Conservation (phyloP, 2,113 vertebrate species). For the Myiozetetes cayanensis region DNA sequence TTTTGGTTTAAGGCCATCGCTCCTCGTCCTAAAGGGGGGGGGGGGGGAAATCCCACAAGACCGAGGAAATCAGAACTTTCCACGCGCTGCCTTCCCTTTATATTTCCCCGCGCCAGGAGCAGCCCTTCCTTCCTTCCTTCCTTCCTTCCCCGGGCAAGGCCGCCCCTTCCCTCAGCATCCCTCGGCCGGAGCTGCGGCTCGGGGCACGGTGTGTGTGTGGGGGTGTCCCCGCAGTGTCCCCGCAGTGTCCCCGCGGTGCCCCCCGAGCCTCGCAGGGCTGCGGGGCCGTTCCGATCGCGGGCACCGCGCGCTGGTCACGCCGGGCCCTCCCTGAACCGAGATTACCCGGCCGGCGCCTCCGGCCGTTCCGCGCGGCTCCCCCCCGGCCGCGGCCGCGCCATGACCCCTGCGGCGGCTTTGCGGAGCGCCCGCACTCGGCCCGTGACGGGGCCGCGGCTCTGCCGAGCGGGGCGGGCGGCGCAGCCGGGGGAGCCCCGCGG, state of each 20-base stretch:
- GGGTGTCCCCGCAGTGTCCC: too few species aligned
- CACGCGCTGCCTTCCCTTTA: not conserved
- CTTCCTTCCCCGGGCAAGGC: too few species aligned
- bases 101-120: not conserved
- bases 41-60: too few species aligned
- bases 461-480: not conserved
- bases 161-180: too few species aligned
- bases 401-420: slow-evolving; percentile 22
- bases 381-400: not conserved
- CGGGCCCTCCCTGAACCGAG: not conserved
- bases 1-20: not conserved
- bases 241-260: too few species aligned
- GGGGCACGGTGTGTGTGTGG: too few species aligned
- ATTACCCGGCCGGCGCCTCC: not conserved
- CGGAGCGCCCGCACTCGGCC: not conserved
- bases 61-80: not conserved
- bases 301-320: not conserved
- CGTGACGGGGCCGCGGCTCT: not conserved
- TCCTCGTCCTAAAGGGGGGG: not conserved
- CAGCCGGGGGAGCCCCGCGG: not conserved
- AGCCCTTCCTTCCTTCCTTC: not conserved
- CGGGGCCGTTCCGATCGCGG: not conserved
- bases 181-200: too few species aligned
- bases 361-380: not conserved
- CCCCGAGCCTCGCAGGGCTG: not conserved